Evolutionary conservation across 2,888 invertebrate genomes (phyloP).

Genomic region (Noctua fimbriata): DNA sequence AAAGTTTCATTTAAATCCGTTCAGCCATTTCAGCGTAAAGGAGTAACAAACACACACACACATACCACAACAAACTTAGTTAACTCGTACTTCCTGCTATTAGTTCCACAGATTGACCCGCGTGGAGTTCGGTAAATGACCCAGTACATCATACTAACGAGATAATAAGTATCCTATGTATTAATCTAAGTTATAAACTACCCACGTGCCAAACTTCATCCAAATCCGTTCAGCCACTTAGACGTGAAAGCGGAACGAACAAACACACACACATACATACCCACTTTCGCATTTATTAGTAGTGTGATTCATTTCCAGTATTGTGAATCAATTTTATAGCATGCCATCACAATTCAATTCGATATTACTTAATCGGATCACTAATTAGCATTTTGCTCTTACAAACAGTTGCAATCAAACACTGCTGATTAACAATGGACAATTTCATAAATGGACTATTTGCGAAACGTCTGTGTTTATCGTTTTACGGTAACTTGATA

Average conservation of each 20-base stretch:
- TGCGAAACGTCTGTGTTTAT: conserved; percentile 71
- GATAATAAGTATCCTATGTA: not conserved
- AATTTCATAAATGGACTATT: conserved; percentile 74
- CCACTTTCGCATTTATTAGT: not conserved
- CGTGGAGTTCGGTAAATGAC: not conserved
- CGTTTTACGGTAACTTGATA: conserved; percentile 34
- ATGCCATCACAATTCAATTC: conserved; percentile 63
- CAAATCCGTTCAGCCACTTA: not conserved
- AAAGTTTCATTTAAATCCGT: not conserved
- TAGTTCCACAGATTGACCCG: fast-evolving
- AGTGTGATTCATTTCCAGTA: conserved; percentile 45
- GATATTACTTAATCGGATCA: conserved; percentile 76
- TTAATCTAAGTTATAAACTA: not conserved
- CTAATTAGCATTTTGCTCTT: conserved; percentile 73
- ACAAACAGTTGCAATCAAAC: conserved; percentile 70
- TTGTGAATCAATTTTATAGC: conserved; percentile 49
- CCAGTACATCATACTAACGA: not conserved
- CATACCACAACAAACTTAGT: not conserved
- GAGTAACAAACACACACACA: not conserved
- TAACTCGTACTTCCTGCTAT: not conserved
- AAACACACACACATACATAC: not conserved
- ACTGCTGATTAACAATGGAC: conserved; percentile 71
- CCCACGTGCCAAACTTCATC: not conserved
- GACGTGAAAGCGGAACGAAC: not conserved
- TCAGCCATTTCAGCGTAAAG: not conserved